These are phyloP conservation scores for Amphiura filiformis DNA, from an alignment of 35 echinoderm and acorn worm genomes.

Conservation along the genomic window DNA sequence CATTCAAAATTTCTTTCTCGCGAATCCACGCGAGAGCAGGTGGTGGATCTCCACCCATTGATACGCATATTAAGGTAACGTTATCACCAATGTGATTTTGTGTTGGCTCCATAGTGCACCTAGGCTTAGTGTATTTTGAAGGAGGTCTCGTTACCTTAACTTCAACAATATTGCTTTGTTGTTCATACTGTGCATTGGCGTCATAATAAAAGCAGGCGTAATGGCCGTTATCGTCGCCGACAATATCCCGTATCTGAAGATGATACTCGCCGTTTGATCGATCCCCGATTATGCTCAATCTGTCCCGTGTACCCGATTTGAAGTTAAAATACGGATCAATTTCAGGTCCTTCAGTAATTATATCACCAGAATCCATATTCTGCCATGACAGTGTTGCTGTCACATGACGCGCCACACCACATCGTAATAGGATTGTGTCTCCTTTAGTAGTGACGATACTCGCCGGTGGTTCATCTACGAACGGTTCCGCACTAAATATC, in stretches of 20 bases:
- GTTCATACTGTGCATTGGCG: slow-evolving; percentile 26
- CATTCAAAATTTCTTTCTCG: slow-evolving; percentile 33
- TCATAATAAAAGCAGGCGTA: slow-evolving; percentile 57
- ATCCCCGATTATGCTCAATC: slow-evolving; percentile 52
- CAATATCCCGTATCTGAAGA: slow-evolving; percentile 38
- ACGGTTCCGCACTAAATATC: neutral
- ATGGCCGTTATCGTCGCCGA: slow-evolving; percentile 24
- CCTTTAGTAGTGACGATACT: neutral
- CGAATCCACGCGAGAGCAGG: slow-evolving; percentile 60
- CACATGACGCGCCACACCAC: neutral
- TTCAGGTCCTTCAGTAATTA: slow-evolving; percentile 37
- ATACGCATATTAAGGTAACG: slow-evolving; percentile 65
- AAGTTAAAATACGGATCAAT: slow-evolving; percentile 34
- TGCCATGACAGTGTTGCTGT: slow-evolving; percentile 47
- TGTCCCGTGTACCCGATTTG: neutral
- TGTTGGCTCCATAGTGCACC: slow-evolving; percentile 36
- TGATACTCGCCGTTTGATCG: slow-evolving; percentile 59
- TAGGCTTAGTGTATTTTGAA: slow-evolving; percentile 16
- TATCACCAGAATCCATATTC: slow-evolving; percentile 41
- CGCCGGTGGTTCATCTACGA: neutral
- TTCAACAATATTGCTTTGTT: slow-evolving; percentile 10
- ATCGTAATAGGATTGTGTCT: neutral
- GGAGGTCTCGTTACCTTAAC: slow-evolving; percentile 54
- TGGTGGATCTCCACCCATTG: slow-evolving; percentile 58
- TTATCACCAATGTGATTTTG: slow-evolving; percentile 41